Evolutionary conservation across 2,888 invertebrate genomes (phyloP).

Genomic region (Chirona hameri): DNA sequence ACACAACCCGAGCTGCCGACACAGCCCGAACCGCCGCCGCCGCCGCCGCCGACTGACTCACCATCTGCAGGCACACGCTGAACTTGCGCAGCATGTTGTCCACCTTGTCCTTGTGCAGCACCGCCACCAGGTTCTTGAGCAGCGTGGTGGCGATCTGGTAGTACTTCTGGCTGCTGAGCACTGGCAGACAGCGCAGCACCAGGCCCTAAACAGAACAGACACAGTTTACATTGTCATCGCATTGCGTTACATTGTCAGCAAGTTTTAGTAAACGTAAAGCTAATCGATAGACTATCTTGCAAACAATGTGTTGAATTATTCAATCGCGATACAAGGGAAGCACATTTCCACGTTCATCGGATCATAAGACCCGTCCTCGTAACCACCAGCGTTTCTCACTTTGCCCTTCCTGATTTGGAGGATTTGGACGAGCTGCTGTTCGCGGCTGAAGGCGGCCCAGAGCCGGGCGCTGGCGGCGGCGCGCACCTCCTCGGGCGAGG

Average conservation of each 20-base stretch:
- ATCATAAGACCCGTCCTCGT: no score
- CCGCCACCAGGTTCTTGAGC: slow-evolving; percentile 1
- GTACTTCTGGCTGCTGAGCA: background rate
- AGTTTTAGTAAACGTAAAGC: no score
- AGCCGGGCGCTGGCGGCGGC: slow-evolving; percentile 29
- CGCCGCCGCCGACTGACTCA: background rate
- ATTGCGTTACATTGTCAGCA: no score
- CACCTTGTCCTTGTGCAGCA: slow-evolving; percentile 24
- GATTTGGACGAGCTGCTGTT: slow-evolving; percentile 35
- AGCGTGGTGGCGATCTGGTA: background rate
- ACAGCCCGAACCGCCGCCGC: no score
- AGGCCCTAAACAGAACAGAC: background rate
- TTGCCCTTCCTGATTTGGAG: slow-evolving; percentile 37
- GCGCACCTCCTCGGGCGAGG: slow-evolving; percentile 33
- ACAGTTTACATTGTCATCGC: no score
- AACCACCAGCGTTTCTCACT: slow-evolving; percentile 24
- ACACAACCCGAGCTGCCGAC: no score
- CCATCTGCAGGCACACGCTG: background rate
- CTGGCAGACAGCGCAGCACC: slow-evolving; percentile 8
- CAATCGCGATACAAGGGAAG: no score
- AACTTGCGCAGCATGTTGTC: slow-evolving; percentile 26
- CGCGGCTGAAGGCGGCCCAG: background rate
- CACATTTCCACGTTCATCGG: no score
- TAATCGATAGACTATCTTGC: no score
- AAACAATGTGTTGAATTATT: no score